Conservation (phyloP, 1,140 invertebrate species). For the Anastrepha ludens region DNA sequence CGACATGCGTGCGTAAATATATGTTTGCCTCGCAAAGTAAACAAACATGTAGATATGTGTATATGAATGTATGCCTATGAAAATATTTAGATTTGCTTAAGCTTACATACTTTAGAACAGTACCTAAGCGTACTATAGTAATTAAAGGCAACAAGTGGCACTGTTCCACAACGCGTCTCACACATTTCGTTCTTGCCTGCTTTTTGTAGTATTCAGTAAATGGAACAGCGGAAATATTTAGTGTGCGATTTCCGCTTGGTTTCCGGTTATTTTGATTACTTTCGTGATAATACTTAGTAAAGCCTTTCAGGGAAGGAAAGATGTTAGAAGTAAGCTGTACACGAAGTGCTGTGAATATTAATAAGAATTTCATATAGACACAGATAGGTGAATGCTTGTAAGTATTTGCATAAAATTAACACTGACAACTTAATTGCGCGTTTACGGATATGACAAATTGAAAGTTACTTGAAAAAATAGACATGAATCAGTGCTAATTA, state of each 20-base stretch:
- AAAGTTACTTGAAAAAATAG: neutral
- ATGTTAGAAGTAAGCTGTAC: neutral
- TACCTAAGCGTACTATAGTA: neutral
- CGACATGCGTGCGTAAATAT: no score
- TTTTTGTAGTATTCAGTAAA: neutral
- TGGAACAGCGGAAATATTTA: slow-evolving; percentile 36
- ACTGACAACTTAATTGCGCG: neutral
- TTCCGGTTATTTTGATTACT: neutral
- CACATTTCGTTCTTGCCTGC: neutral
- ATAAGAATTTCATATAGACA: no score
- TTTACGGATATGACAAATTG: neutral
- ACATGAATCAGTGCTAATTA: neutral
- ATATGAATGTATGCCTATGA: no score
- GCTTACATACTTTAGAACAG: no score
- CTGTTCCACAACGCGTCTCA: neutral
- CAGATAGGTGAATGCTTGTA: neutral
- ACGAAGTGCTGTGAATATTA: neutral
- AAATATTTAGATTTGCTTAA: no score
- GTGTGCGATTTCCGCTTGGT: slow-evolving; percentile 7
- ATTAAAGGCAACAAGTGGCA: slow-evolving; percentile 14
- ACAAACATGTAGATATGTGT: no score
- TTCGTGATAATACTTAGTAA: neutral
- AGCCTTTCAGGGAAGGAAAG: neutral
- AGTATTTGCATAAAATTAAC: neutral
- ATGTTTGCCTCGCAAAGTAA: no score